A percentile compares a stretch with the other conserved stretches of the same genome.
Evolutionary conservation across 1,140 invertebrate genomes (phyloP).

Genomic region (Pectinophora gossypiella): DNA sequence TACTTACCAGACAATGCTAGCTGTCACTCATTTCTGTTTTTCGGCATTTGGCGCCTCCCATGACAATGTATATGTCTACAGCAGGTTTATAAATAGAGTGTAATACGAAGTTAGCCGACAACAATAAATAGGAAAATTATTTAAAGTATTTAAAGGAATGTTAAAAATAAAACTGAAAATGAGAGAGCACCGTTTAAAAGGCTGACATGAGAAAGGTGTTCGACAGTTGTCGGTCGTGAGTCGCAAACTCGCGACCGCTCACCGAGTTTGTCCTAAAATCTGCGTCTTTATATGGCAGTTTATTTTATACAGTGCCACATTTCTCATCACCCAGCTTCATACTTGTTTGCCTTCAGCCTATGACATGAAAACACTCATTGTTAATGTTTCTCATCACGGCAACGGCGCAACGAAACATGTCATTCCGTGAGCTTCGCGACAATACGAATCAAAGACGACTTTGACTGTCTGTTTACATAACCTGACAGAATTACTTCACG

Average conservation of each 20-base stretch:
- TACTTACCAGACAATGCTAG: background rate
- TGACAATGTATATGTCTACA: too few relatives aligned
- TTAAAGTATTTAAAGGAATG: too few relatives aligned
- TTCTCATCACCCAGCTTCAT: too few relatives aligned
- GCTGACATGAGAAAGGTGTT: background rate
- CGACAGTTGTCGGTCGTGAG: too few relatives aligned
- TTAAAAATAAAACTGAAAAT: too few relatives aligned
- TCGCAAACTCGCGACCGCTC: background rate
- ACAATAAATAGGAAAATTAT: too few relatives aligned
- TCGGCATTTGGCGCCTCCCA: background rate
- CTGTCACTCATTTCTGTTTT: constrained; percentile 1
- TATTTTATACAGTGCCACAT: too few relatives aligned
- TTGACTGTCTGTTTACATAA: background rate
- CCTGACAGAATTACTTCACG: background rate
- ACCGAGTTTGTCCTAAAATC: too few relatives aligned
- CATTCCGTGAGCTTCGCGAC: background rate
- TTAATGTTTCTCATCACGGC: background rate
- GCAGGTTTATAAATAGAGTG: too few relatives aligned
- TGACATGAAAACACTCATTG: constrained; percentile 1
- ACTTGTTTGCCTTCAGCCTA: too few relatives aligned
- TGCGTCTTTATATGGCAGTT: too few relatives aligned
- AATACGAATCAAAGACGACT: background rate
- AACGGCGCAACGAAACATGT: background rate
- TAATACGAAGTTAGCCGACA: background rate
- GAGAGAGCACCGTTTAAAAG: background rate